phyloP scores from a whole-genome alignment of 64 coral and sea anemone species.

The Trachythela sp. region DNA sequence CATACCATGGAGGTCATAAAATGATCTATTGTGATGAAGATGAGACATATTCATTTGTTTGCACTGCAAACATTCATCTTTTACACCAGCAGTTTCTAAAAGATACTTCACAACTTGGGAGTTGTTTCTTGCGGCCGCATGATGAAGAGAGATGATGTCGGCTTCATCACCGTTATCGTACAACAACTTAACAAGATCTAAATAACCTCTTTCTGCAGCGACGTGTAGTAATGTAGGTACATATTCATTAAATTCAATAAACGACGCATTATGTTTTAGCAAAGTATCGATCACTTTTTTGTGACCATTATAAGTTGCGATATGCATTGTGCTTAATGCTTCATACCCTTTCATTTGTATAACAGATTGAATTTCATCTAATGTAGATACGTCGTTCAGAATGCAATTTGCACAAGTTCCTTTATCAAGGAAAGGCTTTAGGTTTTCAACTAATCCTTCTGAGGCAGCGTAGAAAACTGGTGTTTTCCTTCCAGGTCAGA shows the following conservation, averaged over 20 bases:
- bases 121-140: neutral
- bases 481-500: neutral
- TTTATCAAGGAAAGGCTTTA: neutral
- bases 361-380: neutral
- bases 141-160: neutral
- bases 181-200: neutral
- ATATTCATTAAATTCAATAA: neutral
- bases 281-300: neutral
- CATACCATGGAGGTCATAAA: neutral
- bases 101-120: neutral
- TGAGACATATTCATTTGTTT: no score
- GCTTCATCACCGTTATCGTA: neutral
- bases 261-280: neutral
- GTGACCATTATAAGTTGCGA: neutral
- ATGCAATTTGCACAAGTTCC: neutral
- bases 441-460: neutral
- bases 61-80: conserved; percentile 4
- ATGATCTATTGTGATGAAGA: neutral
- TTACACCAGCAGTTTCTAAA: neutral
- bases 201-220: neutral
- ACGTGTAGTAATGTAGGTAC: neutral
- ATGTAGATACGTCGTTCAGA: neutral
- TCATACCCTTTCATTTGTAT: neutral
- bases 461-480: neutral
- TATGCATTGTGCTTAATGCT: neutral